A percentile compares a stretch with the other conserved stretches of the same genome.
Evolutionary conservation across 2,113 vertebrate genomes (phyloP).

Genomic region (Poecilia latipinna): DNA sequence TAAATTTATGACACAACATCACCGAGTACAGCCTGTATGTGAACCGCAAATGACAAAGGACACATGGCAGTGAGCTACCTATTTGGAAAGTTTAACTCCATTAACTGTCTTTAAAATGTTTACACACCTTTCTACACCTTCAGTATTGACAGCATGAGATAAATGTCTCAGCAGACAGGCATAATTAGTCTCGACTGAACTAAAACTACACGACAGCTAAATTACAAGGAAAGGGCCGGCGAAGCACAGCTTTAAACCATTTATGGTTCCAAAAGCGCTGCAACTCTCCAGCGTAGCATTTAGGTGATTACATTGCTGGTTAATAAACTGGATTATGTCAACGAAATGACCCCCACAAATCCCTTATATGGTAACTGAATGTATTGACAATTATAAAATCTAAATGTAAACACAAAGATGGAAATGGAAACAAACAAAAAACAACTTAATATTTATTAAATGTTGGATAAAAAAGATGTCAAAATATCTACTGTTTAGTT

Average conservation of each 20-base stretch:
- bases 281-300: background rate
- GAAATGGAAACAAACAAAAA: no score
- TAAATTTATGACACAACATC: background rate
- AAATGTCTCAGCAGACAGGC: background rate
- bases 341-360: no score
- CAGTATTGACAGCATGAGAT: background rate
- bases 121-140: background rate
- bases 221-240: background rate
- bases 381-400: no score
- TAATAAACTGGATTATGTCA: no score
- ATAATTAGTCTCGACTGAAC: background rate
- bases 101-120: background rate
- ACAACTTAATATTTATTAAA: no score
- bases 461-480: no score
- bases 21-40: slow-evolving; percentile 9
- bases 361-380: no score
- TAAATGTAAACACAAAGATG: no score
- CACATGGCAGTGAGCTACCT: background rate
- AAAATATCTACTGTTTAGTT: no score
- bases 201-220: background rate
- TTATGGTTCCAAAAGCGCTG: background rate
- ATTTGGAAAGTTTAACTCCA: background rate
- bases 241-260: background rate
- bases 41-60: background rate
- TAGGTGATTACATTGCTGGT: background rate